phyloP scores from a whole-genome alignment of 2,888 invertebrate genomes.

The Chironomus riparius region DNA sequence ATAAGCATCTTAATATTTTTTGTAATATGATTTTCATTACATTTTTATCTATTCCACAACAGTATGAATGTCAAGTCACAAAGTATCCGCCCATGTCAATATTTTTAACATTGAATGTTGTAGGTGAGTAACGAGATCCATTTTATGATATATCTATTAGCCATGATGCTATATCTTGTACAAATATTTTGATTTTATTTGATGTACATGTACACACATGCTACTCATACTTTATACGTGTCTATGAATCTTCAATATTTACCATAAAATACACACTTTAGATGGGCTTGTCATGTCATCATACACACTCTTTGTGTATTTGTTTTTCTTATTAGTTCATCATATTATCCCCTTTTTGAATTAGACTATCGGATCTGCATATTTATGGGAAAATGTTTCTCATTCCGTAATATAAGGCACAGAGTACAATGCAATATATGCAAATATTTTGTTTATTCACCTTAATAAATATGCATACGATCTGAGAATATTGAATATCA shows the following conservation, averaged over 20 bases:
- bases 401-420: too few species aligned
- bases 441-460: too few species aligned
- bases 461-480: too few species aligned
- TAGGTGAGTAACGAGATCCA: conserved; percentile 49
- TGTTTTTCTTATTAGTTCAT: background rate
- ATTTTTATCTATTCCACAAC: background rate
- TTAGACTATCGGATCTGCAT: background rate
- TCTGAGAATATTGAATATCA: too few species aligned
- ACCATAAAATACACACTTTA: too few species aligned
- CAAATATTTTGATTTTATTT: background rate
- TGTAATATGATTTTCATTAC: conserved; percentile 53
- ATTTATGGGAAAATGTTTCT: background rate
- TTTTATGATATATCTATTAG: background rate
- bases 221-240: background rate
- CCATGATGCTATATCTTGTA: background rate
- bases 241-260: background rate
- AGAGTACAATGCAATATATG: too few species aligned
- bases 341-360: background rate
- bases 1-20: too few species aligned
- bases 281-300: background rate
- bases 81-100: conserved; percentile 86
- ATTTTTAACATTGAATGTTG: conserved; percentile 74
- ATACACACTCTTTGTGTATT: background rate
- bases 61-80: conserved; percentile 79
- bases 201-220: background rate